Evolutionary conservation across 2,113 vertebrate species (phyloP), one percentile per base, ranked within the genome.

Genomic region (Aldabrachelys gigantea): DNA sequence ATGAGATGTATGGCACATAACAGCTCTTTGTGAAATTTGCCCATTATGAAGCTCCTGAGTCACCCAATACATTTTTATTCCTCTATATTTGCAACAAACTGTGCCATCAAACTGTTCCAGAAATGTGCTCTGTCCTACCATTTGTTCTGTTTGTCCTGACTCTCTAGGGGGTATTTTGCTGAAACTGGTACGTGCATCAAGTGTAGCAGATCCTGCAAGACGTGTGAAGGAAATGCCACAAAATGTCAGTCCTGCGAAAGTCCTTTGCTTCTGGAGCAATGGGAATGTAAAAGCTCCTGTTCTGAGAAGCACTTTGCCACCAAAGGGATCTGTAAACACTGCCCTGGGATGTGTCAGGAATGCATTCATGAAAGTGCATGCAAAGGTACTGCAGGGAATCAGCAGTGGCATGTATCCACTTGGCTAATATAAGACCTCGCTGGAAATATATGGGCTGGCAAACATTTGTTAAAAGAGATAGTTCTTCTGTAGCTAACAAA

Each of bases 331-430:
- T 99, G 99, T 85, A 96, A 89, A 89, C 98, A 3, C 27, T 99
- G 99, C 69, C 98, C 99, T 10, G 56, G 92, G 62, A 97, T 92
- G 96, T 99, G 99, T 92, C 96, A 92, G 44, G 97, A 98, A 10
- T 99, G 99, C 89, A 98, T 98, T 92, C 91, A 98, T 10, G 89
- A 98, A 11, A 95, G 98, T 86, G 97, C 92, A 10, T 99, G 99
- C 94, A 98, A 97, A 97, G 99, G 99, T 99, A 98, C 76, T 75
- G 2, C 4, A 38, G 80, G 91, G 19, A 95, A 62, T 69, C 22
- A 16, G 6, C 47, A 78, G 14, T 62, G 44, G 31, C 86, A 80
- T 24, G 50, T 76, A 59, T 47, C 8, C 24, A 75, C 3, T 81
- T 89, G 24, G 21, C 27, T 44, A 89, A 25, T 41, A 10, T 94